Evolutionary conservation across 35 echinoderm and acorn worm genomes (phyloP), one percentile per base, ranked within the genome.

Genomic region (Ophioderma brevispina): DNA sequence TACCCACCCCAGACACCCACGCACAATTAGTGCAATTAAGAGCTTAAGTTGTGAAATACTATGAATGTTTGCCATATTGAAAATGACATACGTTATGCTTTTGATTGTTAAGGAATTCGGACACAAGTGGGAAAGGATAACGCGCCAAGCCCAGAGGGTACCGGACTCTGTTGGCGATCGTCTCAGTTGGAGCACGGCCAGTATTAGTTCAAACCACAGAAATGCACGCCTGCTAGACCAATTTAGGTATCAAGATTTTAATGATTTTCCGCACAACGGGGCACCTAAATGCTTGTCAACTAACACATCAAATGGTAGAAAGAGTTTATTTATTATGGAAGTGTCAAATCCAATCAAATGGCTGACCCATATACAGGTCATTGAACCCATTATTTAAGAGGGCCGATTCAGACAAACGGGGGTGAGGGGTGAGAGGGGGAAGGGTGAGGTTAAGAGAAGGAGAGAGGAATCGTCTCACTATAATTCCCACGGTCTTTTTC

Each of bases 311-410:
- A 70, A 70, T 25, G 59, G 59, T 25, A 70, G 59, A 70, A 70
- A 70, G 59, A 70, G 59, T 70, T 70, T 70, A 70, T 70, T 70
- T 70, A 70, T 70, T 70, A 30, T 70, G 28, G 23, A 70, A 13
- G 1, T 70, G 59, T 70, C 59, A 70, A 70, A 70, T 15, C 59
- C 59, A 70, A 70, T 70, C n/a, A 70, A 70, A 70, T 70, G n/a
- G 15, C n/a, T 70, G 59, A 70, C 59, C 59, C 23, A 70, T 70
- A 13, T 70, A 13, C 10, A 30, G 59, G 59, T 70, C 59, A 70
- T 70, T 70, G 41, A 46, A 46, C 41, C 17, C 41, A 46, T 8
- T 8, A n/a, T n/a, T n/a, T n/a, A n/a, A n/a, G n/a, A n/a, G n/a
- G n/a, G n/a, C n/a, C n/a, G n/a, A n/a, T n/a, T n/a, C n/a, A n/a